phyloP scores from a whole-genome alignment of 2,888 invertebrate species.

The Rhagium mordax region DNA sequence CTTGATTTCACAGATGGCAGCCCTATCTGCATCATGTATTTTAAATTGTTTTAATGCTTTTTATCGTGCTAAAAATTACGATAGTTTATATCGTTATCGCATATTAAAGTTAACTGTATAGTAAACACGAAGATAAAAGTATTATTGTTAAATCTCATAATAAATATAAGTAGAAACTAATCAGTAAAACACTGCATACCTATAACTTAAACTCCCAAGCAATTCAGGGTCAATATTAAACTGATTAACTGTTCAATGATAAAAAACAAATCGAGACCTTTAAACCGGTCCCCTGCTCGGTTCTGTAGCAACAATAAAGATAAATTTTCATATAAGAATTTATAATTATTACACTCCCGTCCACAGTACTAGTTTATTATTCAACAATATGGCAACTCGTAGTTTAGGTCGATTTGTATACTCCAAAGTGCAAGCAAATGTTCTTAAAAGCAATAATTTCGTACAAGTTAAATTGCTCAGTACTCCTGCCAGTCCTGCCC shows the following conservation, averaged over 20 bases:
- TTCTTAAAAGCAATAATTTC: conserved; percentile 37
- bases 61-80: too few relatives aligned
- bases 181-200: not conserved
- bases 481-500: conserved; percentile 1
- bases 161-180: not conserved
- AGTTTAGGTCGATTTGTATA: conserved; percentile 33
- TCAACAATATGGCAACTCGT: conserved; percentile 34
- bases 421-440: conserved; percentile 26
- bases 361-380: not conserved
- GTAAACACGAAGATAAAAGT: not conserved
- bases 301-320: not conserved
- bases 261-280: conserved; percentile 36
- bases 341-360: not conserved
- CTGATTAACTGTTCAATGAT: not conserved
- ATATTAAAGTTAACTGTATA: not conserved
- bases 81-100: too few relatives aligned
- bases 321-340: not conserved
- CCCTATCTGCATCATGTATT: too few relatives aligned
- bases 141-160: too few relatives aligned
- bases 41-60: too few relatives aligned
- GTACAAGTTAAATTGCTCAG: conserved; percentile 49
- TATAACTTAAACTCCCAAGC: not conserved
- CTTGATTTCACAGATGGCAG: too few relatives aligned
- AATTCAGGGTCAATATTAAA: too few relatives aligned
- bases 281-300: conserved; percentile 32